Evolutionary conservation across 1,140 invertebrate genomes (phyloP).

Genomic region (Anastrepha ludens): DNA sequence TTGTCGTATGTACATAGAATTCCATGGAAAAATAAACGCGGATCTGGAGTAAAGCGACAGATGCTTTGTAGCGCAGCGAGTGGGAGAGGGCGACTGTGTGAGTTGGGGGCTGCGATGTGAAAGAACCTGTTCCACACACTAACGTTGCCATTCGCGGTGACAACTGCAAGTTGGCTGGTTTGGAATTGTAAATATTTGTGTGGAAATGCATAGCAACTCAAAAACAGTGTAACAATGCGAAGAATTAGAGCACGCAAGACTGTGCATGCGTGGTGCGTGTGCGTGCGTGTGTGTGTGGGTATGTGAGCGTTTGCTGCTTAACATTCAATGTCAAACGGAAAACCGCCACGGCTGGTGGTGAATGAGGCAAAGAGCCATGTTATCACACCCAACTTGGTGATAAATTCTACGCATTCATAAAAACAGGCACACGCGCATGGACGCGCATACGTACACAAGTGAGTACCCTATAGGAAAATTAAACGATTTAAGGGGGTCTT

Average conservation of each 20-base stretch:
- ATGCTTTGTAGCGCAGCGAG: not conserved
- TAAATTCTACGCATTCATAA: slow-evolving; percentile 24
- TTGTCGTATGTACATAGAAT: not conserved
- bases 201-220: too few species aligned
- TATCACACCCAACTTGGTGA: slow-evolving; percentile 26
- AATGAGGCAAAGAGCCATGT: not conserved
- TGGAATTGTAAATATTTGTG: not conserved
- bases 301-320: not conserved
- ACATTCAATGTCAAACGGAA: slow-evolving; percentile 16
- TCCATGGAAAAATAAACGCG: not conserved
- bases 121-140: not conserved
- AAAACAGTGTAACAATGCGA: not conserved
- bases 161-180: not conserved
- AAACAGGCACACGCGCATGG: not conserved
- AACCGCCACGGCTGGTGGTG: not conserved
- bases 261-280: not conserved
- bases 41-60: not conserved
- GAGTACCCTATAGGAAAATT: not conserved
- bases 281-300: not conserved
- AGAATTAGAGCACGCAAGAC: not conserved
- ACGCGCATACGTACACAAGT: not conserved
- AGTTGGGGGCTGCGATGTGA: too few species aligned
- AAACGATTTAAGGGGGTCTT: too few species aligned
- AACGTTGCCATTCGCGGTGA: not conserved
- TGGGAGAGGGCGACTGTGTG: not conserved